phyloP scores from a whole-genome alignment of 2,888 invertebrate genomes.

The Neoitamus cyanurus region DNA sequence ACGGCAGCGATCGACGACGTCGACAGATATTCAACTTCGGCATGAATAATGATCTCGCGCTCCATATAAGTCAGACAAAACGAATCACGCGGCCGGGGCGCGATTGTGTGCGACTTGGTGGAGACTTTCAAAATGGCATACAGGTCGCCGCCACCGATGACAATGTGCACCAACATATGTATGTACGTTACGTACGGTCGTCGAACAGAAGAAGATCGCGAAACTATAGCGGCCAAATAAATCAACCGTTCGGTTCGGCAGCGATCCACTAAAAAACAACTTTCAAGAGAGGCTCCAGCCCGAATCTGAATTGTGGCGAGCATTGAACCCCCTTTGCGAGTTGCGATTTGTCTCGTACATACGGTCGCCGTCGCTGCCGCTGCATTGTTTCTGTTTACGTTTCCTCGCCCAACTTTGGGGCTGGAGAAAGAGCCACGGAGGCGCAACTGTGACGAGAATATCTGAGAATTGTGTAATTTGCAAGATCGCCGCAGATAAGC shows the following conservation, averaged over 20 bases:
- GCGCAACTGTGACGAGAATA: neutral
- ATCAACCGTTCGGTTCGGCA: neutral
- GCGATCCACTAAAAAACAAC: neutral
- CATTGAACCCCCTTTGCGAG: neutral
- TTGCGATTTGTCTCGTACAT: neutral
- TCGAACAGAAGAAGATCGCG: neutral
- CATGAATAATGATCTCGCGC: neutral
- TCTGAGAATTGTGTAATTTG: neutral
- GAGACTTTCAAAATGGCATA: neutral
- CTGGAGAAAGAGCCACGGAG: neutral
- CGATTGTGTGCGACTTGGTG: neutral
- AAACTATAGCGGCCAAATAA: neutral
- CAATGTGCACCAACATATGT: neutral
- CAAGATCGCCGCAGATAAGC: neutral
- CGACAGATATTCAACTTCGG: neutral
- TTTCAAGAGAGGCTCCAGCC: neutral
- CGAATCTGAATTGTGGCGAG: neutral
- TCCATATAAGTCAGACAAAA: conserved; percentile 7
- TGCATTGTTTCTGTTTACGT: neutral
- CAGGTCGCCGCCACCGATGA: neutral
- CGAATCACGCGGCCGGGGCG: neutral
- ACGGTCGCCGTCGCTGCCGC: neutral
- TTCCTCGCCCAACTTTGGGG: neutral
- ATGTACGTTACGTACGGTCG: neutral
- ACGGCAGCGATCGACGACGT: neutral